Base-by-base conservation (phyloP, 2,888 invertebrate species). In the Temnothorax rugatulus region DNA sequence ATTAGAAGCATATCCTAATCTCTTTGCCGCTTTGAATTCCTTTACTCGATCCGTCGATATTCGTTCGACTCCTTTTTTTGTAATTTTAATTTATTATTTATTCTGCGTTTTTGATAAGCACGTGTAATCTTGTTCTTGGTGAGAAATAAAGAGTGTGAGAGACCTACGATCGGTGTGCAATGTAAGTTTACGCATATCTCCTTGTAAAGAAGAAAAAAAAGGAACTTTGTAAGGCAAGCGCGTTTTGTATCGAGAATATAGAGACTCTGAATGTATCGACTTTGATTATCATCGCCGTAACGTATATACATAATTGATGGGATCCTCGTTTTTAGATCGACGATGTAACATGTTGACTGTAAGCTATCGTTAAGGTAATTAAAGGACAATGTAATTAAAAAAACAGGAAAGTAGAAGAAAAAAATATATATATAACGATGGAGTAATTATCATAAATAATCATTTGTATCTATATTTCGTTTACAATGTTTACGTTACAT, bases 391-490 rank as follows among this genome's bases (percentile, higher is more conserved):
- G 44, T 66, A 57, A 68, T 54, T 54, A 64, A 74, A 66, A 66
- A 74, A 21, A 21, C 52, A 82, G 13, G 34, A 25, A 21, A 63
- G 4, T 29, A 59, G 47, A 74, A 3, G 68, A 63, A 38, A 44
- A 18, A 73, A 34, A 34, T 47, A 84, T 15, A 69, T 34, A 84
- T 50, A 64, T 18, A 34, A 59, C 9, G 41, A 52, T 18, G n/a
- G 52, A 75, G 29, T 79, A 73, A 68, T 7, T 87, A 84, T 29
- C 61, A 88, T 87, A 91, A 91, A 91, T 89, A 88, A 84, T 86
- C 79, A 69, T 84, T 84, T 88, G 57, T 89, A 87, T 88, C 75
- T 89, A 88, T 91, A 83, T 90, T 88, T 88, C 84, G 84, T 89
- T 85, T 83, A 73, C 75, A 81, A 86, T 83, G 71, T 88, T 90